phyloP scores from a whole-genome alignment of 2,113 vertebrate species.

The Cyprinodon brontotheroides region DNA sequence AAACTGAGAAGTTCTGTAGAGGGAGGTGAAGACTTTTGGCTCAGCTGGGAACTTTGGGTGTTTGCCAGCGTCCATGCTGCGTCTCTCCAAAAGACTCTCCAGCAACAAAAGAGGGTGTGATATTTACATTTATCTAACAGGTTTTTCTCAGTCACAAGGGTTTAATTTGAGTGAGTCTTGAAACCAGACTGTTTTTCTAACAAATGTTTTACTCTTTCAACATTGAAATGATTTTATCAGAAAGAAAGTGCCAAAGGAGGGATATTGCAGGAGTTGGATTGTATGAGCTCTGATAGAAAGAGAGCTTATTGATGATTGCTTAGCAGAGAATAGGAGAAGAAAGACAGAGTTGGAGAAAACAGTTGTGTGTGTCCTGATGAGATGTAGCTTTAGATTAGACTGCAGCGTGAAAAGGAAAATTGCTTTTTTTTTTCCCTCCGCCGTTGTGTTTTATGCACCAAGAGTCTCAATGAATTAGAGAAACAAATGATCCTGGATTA shows the following conservation, averaged over 20 bases:
- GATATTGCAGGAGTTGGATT: conserved; percentile 12
- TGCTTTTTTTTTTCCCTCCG: background rate
- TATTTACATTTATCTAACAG: conserved; percentile 37
- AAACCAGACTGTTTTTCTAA: conserved; percentile 9
- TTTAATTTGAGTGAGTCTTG: conserved; percentile 26
- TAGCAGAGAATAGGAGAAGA: background rate
- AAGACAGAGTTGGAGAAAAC: background rate
- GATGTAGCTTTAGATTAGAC: conserved; percentile 9
- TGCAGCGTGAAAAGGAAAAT: conserved; percentile 41
- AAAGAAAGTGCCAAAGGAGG: background rate
- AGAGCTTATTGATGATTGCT: background rate
- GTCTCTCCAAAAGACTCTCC: conserved; percentile 14
- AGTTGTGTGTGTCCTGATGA: background rate
- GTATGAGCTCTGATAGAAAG: conserved; percentile 5
- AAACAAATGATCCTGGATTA: conserved; percentile 6
- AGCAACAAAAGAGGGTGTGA: conserved; percentile 6
- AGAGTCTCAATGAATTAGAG: conserved; percentile 11
- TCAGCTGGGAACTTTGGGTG: conserved; percentile 8
- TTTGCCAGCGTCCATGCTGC: background rate
- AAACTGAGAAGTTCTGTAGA: conserved; percentile 21
- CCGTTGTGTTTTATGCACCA: background rate
- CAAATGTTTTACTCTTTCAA: conserved; percentile 12
- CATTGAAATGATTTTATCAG: conserved; percentile 9
- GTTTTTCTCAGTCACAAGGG: conserved; percentile 1
- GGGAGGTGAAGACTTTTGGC: conserved; percentile 7